phyloP scores from a whole-genome alignment of 2,113 vertebrate species.

The Psammodynastes pulverulentus region DNA sequence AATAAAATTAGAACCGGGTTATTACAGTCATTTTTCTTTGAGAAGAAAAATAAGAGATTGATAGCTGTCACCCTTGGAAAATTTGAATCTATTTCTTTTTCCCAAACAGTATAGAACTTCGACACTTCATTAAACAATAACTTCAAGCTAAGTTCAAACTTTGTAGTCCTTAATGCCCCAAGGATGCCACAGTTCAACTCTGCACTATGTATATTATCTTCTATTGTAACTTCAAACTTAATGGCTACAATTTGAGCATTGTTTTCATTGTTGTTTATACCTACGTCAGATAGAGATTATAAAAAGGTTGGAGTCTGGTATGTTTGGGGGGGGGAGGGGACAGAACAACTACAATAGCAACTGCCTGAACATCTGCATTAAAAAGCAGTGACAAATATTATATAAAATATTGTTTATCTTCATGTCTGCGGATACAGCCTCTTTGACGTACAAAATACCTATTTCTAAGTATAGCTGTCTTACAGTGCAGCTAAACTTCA shows the following conservation, averaged over 20 bases:
- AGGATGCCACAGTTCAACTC: background rate
- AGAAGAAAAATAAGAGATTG: conserved; percentile 31
- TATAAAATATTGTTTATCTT: background rate
- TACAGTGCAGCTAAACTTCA: background rate
- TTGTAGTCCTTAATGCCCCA: background rate
- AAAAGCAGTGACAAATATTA: background rate
- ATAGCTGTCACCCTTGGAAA: conserved; percentile 22
- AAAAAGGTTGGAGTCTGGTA: background rate
- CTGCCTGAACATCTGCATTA: background rate
- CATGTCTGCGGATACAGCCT: background rate
- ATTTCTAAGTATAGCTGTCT: background rate
- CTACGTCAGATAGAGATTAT: background rate
- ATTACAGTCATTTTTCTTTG: conserved; percentile 47
- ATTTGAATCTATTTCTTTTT: conserved; percentile 4
- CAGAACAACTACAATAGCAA: background rate
- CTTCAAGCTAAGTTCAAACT: conserved; percentile 41
- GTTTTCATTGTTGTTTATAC: background rate
- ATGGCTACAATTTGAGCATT: background rate
- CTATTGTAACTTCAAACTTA: conserved; percentile 11
- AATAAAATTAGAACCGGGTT: conserved; percentile 21
- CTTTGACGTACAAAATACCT: background rate
- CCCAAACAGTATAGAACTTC: conserved; percentile 25
- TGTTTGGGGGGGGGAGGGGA: background rate
- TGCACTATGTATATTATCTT: background rate
- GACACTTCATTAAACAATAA: conserved; percentile 39